Evolutionary conservation across 1,140 invertebrate species (phyloP).

Genomic region (Bradynema listronoti): DNA sequence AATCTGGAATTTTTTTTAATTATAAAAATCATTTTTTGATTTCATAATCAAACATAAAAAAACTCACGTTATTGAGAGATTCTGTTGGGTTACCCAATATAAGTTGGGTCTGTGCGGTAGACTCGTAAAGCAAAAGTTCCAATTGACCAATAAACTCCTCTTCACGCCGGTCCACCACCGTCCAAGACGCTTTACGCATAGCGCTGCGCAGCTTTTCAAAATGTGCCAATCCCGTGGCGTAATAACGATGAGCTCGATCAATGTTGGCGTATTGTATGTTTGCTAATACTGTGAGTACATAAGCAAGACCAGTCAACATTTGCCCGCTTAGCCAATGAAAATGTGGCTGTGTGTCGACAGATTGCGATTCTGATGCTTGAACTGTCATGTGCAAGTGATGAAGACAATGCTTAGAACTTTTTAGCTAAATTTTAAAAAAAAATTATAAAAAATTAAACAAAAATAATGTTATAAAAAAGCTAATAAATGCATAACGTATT

Average conservation of each 20-base stretch:
- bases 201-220: conserved; percentile 27
- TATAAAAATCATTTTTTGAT: not conserved
- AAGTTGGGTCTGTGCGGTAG: conserved; percentile 33
- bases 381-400: conserved; percentile 41
- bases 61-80: conserved; percentile 29
- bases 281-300: conserved; percentile 35
- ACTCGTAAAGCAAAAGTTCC: conserved; percentile 35
- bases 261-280: conserved; percentile 41
- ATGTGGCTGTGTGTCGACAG: conserved; percentile 20
- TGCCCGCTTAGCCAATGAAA: conserved; percentile 35
- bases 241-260: conserved; percentile 33
- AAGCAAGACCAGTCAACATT: conserved; percentile 38
- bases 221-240: conserved; percentile 33
- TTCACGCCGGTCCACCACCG: conserved; percentile 24
- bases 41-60: not conserved
- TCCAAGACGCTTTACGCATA: conserved; percentile 34
- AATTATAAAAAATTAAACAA: too few relatives aligned
- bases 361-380: conserved; percentile 35
- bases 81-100: conserved; percentile 31
- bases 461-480: too few relatives aligned
- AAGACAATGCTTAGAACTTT: conserved; percentile 42
- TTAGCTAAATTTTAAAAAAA: conserved; percentile 31
- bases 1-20: conserved; percentile 24
- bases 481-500: too few relatives aligned
- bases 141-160: conserved; percentile 16